Percentiles rank a stretch among this genome's conserved stretches.
These are phyloP conservation scores for Anas platyrhynchos DNA, from an alignment of 2,113 vertebrate genomes.

Conservation along the genomic window DNA sequence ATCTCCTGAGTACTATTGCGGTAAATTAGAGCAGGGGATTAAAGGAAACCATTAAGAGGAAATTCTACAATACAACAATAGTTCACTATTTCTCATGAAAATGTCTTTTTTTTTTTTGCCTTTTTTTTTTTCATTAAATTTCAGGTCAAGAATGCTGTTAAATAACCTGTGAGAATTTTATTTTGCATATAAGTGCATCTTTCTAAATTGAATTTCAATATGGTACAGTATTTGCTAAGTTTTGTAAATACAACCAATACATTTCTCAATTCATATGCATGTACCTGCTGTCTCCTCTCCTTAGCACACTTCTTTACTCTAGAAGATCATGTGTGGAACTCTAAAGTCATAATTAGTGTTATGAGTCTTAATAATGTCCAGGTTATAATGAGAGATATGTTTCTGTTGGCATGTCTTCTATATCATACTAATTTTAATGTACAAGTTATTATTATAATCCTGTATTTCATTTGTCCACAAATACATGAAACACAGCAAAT, in stretches of 20 bases:
- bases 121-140: too few relatives aligned
- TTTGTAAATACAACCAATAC: not conserved
- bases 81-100: not conserved
- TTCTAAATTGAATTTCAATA: not conserved
- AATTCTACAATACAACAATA: not conserved
- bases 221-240: not conserved
- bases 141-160: not conserved
- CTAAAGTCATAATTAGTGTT: not conserved
- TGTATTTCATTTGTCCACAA: not conserved
- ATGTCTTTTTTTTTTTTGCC: not conserved
- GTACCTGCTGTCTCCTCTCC: not conserved
- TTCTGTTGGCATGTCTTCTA: not conserved
- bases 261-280: not conserved
- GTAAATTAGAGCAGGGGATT: not conserved
- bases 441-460: not conserved
- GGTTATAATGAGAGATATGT: not conserved
- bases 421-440: not conserved
- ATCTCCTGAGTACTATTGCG: fast-evolving
- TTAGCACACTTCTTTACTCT: not conserved
- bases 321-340: not conserved
- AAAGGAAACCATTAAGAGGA: not conserved
- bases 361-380: not conserved
- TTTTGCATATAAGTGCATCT: not conserved
- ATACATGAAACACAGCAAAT: not conserved
- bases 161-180: not conserved